These are phyloP conservation scores for Conus betulinus DNA, from an alignment of 1,140 invertebrate species.

Conservation along the genomic window DNA sequence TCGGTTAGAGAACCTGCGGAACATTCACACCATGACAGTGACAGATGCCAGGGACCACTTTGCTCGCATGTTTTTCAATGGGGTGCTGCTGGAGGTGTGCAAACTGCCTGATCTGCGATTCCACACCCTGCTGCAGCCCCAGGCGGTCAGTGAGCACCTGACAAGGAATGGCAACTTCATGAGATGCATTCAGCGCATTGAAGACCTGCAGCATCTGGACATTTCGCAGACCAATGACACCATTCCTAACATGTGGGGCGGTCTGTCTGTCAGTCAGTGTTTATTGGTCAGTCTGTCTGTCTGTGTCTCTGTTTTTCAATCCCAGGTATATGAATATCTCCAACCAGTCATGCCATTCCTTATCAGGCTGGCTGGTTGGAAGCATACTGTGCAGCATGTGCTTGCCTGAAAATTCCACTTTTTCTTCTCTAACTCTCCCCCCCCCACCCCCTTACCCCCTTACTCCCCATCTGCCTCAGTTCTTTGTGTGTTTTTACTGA, in stretches of 20 bases:
- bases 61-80: slow-evolving; percentile 67
- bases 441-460: too few species aligned
- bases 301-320: too few species aligned
- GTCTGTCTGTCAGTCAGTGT: too few species aligned
- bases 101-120: slow-evolving; percentile 58
- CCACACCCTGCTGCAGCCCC: slow-evolving; percentile 63
- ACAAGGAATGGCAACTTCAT: slow-evolving; percentile 51
- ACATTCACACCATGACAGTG: slow-evolving; percentile 60
- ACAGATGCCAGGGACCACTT: slow-evolving; percentile 66
- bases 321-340: too few species aligned
- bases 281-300: too few species aligned
- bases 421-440: too few species aligned
- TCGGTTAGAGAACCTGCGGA: slow-evolving; percentile 58
- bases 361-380: too few species aligned
- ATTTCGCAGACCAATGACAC: slow-evolving; percentile 59
- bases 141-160: slow-evolving; percentile 56
- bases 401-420: too few species aligned
- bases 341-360: too few species aligned
- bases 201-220: slow-evolving; percentile 57
- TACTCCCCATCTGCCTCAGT: too few species aligned
- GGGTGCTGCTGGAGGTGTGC: slow-evolving; percentile 62
- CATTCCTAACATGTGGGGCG: slow-evolving; percentile 38
- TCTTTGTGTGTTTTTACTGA: too few species aligned
- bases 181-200: slow-evolving; percentile 54
- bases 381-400: too few species aligned